Base-by-base conservation (phyloP, 2,113 vertebrate species). In the Sprattus sprattus region DNA sequence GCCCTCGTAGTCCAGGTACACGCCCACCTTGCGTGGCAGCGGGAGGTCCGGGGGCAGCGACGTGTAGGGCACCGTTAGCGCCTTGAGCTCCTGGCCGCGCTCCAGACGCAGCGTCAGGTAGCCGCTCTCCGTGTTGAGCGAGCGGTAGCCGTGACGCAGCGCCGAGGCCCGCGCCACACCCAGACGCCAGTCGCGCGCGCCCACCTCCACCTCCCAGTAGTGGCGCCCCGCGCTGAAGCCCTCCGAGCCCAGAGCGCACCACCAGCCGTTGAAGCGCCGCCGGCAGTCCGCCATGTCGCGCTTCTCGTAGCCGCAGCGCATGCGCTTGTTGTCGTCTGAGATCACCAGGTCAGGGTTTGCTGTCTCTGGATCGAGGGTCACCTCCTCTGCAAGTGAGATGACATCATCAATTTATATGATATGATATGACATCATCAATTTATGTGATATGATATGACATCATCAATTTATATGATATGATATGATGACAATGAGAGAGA, bases 101-200 rank as follows among this genome's bases (percentile, higher is more conserved):
- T 95, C 95, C 92, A 96, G 91, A 7, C 95, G 91, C 46, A 96
- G 92, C 52, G 93, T 95, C 47, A 94, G 89, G 91, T 94, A 95
- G 50, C 95, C 95, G 0, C 92, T 91, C 8, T 91, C 89, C 0
- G 92, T 92, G 93, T 94, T 94, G 71, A 96, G 93, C 0, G 92
- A 85, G 81, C 89, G 89, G 90, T 93, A 95, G 71, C 94, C 95
- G 86, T 95, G 96, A 88, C 96, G 93, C 9, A 94, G 87, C 0
- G 97, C 89, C 0, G 97, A 97, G 13, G 95, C 97, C 0, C 86
- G 93, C 86, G 96, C 97, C 89, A 97, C 95, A 0, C 98, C 97
- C 0, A 99, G 94, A 22, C 97, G 95, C 98, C 97, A 99, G 84
- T 97, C 97, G 0, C 96, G 95, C 7, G 95, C 87, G 0, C 97